Percentiles rank a stretch among this genome's conserved stretches.
Conservation (phyloP, 2,888 invertebrate species). For the Meta bourneti region DNA sequence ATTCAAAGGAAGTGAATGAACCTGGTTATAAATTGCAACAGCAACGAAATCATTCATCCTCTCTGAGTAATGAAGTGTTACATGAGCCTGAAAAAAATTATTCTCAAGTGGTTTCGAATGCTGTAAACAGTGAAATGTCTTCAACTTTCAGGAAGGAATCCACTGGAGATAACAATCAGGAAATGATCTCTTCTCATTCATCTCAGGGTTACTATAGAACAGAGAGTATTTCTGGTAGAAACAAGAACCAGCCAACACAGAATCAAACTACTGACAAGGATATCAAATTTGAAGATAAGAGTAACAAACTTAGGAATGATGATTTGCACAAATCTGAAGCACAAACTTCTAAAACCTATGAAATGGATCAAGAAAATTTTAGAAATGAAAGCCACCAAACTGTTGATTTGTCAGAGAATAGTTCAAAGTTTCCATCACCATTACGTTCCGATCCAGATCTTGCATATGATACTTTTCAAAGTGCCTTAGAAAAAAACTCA, state of each 20-base stretch:
- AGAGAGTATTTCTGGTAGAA: not conserved
- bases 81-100: conserved; percentile 26
- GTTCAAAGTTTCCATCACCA: not conserved
- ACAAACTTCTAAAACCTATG: not conserved
- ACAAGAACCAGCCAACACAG: not conserved
- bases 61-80: not conserved
- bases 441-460: conserved; percentile 35
- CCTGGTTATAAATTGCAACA: not conserved
- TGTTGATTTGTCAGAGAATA: not conserved
- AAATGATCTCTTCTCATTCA: not conserved
- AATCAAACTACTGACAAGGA: not conserved
- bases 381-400: not conserved
- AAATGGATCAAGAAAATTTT: not conserved
- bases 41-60: not conserved
- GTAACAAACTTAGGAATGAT: not conserved
- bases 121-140: conserved; percentile 1
- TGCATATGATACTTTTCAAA: conserved; percentile 63
- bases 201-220: not conserved
- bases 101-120: conserved; percentile 8
- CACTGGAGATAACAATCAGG: not conserved
- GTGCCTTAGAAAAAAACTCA: conserved; percentile 49
- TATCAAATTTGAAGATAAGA: not conserved
- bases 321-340: not conserved
- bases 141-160: not conserved
- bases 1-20: not conserved